A percentile compares a stretch with the other conserved stretches of the same genome.
Conservation (phyloP, 2,888 invertebrate species). For the Megamerina dolium region DNA sequence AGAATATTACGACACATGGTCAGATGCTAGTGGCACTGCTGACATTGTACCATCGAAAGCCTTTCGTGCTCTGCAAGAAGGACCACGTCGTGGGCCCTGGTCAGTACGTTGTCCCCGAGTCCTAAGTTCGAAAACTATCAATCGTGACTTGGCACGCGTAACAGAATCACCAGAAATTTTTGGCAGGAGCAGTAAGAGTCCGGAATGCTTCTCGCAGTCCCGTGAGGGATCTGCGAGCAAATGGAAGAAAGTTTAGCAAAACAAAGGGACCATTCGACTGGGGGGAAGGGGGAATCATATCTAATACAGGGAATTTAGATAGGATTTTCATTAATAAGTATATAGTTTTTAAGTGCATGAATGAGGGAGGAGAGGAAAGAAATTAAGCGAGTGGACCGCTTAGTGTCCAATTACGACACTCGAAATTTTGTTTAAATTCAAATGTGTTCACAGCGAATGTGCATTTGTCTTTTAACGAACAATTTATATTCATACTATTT, state of each 20-base stretch:
- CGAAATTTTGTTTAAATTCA: too few species aligned
- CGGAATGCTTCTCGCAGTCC: constrained; percentile 36
- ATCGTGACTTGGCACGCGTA: constrained; percentile 51
- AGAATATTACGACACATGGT: constrained; percentile 57
- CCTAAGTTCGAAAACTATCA: constrained; percentile 56
- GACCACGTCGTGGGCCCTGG: constrained; percentile 49
- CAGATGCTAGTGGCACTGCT: constrained; percentile 35
- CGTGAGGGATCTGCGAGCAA: constrained; percentile 39
- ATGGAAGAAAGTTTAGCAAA: constrained; percentile 41
- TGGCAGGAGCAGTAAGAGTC: constrained; percentile 36
- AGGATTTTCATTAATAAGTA: too few species aligned
- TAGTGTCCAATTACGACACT: too few species aligned
- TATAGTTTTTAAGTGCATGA: too few species aligned
- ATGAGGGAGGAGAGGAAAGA: too few species aligned
- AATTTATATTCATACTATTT: too few species aligned
- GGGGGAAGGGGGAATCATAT: constrained; percentile 7
- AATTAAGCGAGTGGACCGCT: too few species aligned
- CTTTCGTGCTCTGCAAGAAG: constrained; percentile 53
- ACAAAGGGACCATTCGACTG: too few species aligned
- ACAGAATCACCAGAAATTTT: constrained; percentile 47
- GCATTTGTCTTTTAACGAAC: too few species aligned
- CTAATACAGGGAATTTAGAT: constrained; percentile 17
- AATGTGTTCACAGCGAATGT: too few species aligned
- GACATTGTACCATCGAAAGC: constrained; percentile 57
- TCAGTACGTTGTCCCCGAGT: constrained; percentile 60